Evolutionary conservation across 1,140 invertebrate genomes (phyloP), one percentile per base, ranked within the genome.

Genomic region (Bombus balteatus): DNA sequence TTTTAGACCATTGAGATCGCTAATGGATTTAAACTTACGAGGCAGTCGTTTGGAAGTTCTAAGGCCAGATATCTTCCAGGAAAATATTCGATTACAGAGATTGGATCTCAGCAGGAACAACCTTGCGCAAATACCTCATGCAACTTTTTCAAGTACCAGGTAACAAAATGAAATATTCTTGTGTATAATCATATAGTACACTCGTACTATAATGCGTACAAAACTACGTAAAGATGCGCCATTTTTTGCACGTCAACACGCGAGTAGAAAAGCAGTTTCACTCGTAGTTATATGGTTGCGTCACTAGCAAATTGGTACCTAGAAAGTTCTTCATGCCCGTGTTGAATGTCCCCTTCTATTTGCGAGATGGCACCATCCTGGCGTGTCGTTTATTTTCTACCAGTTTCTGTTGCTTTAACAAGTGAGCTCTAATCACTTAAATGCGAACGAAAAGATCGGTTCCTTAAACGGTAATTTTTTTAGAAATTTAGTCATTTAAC

Each of bases 101-200:
- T 89, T 98, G 18, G 97, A 98, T 94, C 92, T 98, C 3, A 98
- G 97, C 79, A 96, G 96, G 87, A 99, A 98, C 93, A 96, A 97
- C 90, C 94, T 98, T 41, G 96, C 96, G 41, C 97, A 96, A 92
- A 96, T 98, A 85, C 96, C 96, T 1, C 96, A 96, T 9, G 95
- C 95, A 2, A 96, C 96, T 28, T 97, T 98, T 41, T 95, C 96
- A 39, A 96, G 96, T 87, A 96, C 97, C 25, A 95, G 95, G 96
- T 96, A 89, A 90, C 74, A 28, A 68, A 22, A 15, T 13, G 25
- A 59, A 34, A 32, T 47, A 53, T 43, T 32, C 22, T 13, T 15
- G n/a, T 12, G 47, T 12, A n/a, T n/a, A 12, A 43, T 53, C n/a
- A n/a, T 47, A 47, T 22, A 10, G 10, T 65, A 66, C 15, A 18